These are phyloP conservation scores for Sisor rabdophorus DNA, from an alignment of 2,113 vertebrate genomes.

Conservation along the genomic window DNA sequence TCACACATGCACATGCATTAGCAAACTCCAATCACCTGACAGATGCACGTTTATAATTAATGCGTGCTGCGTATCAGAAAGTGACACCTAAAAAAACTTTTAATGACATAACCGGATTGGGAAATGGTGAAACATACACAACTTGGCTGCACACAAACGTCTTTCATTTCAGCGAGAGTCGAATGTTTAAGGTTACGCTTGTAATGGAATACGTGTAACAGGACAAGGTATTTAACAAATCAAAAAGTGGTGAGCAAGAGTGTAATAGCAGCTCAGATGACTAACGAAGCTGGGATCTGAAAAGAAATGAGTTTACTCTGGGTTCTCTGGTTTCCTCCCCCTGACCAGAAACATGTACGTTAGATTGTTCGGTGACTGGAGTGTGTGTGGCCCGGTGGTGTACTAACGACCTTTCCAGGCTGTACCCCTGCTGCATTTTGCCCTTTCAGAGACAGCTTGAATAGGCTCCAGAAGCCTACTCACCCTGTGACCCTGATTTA, in stretches of 20 bases:
- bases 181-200: slow-evolving; percentile 22
- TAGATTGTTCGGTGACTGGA: too few species aligned
- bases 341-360: too few species aligned
- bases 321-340: too few species aligned
- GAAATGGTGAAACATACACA: neutral
- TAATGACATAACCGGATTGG: slow-evolving; percentile 28
- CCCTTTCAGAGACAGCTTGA: too few species aligned
- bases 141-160: slow-evolving; percentile 6
- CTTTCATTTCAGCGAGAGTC: slow-evolving; percentile 21
- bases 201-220: slow-evolving; percentile 26
- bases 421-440: too few species aligned
- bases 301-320: too few species aligned
- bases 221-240: slow-evolving; percentile 28
- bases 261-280: neutral
- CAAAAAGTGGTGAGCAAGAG: neutral
- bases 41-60: slow-evolving; percentile 37
- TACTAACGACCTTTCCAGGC: too few species aligned
- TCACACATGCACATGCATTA: slow-evolving; percentile 1
- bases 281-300: neutral
- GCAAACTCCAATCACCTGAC: slow-evolving; percentile 24
- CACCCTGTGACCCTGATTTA: too few species aligned
- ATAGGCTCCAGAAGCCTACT: too few species aligned
- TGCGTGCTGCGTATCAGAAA: slow-evolving; percentile 1
- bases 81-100: slow-evolving; percentile 28
- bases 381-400: too few species aligned